Conservation (phyloP, 2,797 vertebrate species). For the Semotilus atromaculatus region DNA sequence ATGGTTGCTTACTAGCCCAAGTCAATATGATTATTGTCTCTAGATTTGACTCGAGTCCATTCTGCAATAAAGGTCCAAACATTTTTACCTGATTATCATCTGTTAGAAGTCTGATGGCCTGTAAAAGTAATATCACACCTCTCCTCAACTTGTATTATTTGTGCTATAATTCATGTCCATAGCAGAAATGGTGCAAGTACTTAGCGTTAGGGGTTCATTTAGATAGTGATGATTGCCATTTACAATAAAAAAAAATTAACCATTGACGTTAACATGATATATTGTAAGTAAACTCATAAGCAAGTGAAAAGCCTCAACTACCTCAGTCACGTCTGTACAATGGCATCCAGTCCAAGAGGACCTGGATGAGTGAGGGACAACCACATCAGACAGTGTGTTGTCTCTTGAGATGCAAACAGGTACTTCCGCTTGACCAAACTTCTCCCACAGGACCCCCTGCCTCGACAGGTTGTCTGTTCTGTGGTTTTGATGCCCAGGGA, state of each 20-base stretch:
- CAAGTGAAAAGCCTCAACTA: too few species aligned
- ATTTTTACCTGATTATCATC: too few species aligned
- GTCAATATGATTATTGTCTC: background rate
- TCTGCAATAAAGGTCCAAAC: background rate
- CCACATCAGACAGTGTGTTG: too few species aligned
- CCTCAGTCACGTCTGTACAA: too few species aligned
- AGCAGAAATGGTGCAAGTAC: background rate
- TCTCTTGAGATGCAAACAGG: too few species aligned
- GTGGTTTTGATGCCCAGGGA: too few species aligned
- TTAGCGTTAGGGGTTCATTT: background rate
- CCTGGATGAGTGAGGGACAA: too few species aligned
- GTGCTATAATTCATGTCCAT: background rate
- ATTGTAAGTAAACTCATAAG: background rate
- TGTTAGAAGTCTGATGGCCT: background rate
- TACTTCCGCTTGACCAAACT: too few species aligned
- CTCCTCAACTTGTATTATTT: background rate
- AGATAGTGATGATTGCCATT: background rate
- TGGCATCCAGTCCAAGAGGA: too few species aligned
- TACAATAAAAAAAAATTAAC: background rate
- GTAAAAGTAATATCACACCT: background rate
- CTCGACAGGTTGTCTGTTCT: too few species aligned
- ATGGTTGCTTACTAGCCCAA: background rate
- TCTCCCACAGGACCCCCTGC: too few species aligned
- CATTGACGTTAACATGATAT: background rate
- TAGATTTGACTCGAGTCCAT: background rate